These are phyloP conservation scores for Protosalanx chinensis DNA, from an alignment of 2,797 vertebrate genomes.

Conservation along the genomic window DNA sequence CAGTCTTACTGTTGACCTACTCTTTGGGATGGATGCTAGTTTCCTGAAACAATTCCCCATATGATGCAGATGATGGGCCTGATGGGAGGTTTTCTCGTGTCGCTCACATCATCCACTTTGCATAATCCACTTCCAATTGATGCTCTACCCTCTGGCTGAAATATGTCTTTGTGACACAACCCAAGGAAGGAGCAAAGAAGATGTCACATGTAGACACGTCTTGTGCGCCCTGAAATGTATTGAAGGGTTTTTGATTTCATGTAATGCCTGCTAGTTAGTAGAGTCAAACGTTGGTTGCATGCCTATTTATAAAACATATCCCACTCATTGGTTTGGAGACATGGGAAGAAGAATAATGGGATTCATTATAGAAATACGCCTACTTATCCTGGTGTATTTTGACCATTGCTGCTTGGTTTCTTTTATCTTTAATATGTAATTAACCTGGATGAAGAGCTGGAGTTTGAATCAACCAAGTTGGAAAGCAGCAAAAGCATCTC, in stretches of 20 bases:
- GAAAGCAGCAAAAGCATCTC: constrained; percentile 44
- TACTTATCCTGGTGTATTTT: constrained; percentile 45
- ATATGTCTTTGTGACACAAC: constrained; percentile 49
- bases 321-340: constrained; percentile 37
- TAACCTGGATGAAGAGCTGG: constrained; percentile 53
- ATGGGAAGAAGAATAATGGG: constrained; percentile 58
- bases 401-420: constrained; percentile 42
- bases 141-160: constrained; percentile 38
- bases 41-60: constrained; percentile 33
- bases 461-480: constrained; percentile 46
- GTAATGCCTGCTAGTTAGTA: constrained; percentile 44
- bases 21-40: constrained; percentile 22
- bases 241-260: constrained; percentile 58
- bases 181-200: constrained; percentile 47
- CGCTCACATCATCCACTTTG: constrained; percentile 49
- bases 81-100: constrained; percentile 18
- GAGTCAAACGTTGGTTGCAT: constrained; percentile 40
- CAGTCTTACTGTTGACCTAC: constrained; percentile 14
- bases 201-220: constrained; percentile 47
- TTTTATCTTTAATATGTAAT: constrained; percentile 63
- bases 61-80: constrained; percentile 7
- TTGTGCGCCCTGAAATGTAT: constrained; percentile 56
- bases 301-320: constrained; percentile 55
- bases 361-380: constrained; percentile 53
- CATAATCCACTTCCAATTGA: constrained; percentile 48